These are phyloP conservation scores for Zoanthus sansibaricus DNA, from an alignment of 92 coral and sea anemone species.

Conservation along the genomic window DNA sequence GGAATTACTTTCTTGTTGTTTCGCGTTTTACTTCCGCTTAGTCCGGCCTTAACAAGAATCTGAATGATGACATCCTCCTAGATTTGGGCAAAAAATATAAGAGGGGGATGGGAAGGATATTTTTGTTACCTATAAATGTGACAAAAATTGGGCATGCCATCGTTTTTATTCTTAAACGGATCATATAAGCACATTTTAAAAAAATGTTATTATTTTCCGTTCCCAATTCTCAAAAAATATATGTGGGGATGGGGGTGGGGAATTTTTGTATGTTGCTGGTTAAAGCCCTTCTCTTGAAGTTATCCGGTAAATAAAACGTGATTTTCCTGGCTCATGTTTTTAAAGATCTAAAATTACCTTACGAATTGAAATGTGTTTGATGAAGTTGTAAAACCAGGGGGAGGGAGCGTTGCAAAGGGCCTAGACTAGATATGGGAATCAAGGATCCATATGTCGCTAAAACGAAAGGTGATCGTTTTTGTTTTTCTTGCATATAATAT, in stretches of 20 bases:
- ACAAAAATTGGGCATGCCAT: no score
- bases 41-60: no score
- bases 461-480: slow-evolving; percentile 22
- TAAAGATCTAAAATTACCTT: slow-evolving; percentile 9
- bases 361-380: slow-evolving; percentile 12
- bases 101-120: no score
- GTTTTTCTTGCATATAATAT: slow-evolving; percentile 22
- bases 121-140: no score
- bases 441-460: slow-evolving; percentile 22
- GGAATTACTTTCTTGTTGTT: no score
- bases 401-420: slow-evolving; percentile 28
- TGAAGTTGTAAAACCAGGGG: slow-evolving; percentile 13
- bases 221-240: no score
- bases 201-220: no score
- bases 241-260: slow-evolving; percentile 7
- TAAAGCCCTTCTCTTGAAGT: slow-evolving; percentile 27
- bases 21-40: no score
- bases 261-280: slow-evolving; percentile 19
- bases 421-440: slow-evolving; percentile 26
- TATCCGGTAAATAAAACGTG: slow-evolving; percentile 14
- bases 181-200: no score
- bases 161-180: no score
- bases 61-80: no score
- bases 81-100: no score
- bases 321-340: slow-evolving; percentile 24